Base-by-base conservation (phyloP, 2,888 invertebrate species). In the Noctua janthina region DNA sequence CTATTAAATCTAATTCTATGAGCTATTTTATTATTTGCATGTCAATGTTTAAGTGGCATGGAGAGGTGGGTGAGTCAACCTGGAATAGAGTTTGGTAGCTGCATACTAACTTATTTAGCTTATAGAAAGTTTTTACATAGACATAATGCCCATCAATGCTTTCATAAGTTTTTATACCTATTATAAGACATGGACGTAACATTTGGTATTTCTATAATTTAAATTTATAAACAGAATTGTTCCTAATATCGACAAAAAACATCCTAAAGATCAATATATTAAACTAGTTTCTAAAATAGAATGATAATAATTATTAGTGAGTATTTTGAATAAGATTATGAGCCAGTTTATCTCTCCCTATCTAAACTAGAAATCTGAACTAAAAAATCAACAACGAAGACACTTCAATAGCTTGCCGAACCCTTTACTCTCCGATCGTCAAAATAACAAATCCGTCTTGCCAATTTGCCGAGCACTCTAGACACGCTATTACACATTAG, bases 401-500 rank as follows among this genome's bases (percentile, higher is more conserved):
- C 35, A 67, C 43, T 59, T 5, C 15, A 8, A 15, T 29, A 59
- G 29, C 5, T 1, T 54, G 43, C 68, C 49, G 70, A 78, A 87
- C 85, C 89, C 89, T 84, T 89, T 81, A 54, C 82, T 71, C 59
- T 68, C 2, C 56, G 79, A 82, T 82, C 74, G 79, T 79, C 46
- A 69, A 83, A 75, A 76, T 79, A 85, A 74, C 74, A 83, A 90
- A 84, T 88, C 78, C 76, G 75, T 76, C 67, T n/a, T 79, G 83
- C 86, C 90, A 90, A 90, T 90, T 90, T 89, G 85, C 81, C 62
- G 77, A 86, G 87, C 85, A 78, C 86, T 85, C 88, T 86, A 79
- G 71, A 66, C 76, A 76, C 82, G 82, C 88, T 87, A 88, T 85
- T 88, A 88, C 89, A 91, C 91, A 93, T 93, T 94, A 92, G 92